Evolutionary conservation across 2,797 vertebrate species (phyloP), one percentile per base, ranked within the genome.

Genomic region (Karalla daura): DNA sequence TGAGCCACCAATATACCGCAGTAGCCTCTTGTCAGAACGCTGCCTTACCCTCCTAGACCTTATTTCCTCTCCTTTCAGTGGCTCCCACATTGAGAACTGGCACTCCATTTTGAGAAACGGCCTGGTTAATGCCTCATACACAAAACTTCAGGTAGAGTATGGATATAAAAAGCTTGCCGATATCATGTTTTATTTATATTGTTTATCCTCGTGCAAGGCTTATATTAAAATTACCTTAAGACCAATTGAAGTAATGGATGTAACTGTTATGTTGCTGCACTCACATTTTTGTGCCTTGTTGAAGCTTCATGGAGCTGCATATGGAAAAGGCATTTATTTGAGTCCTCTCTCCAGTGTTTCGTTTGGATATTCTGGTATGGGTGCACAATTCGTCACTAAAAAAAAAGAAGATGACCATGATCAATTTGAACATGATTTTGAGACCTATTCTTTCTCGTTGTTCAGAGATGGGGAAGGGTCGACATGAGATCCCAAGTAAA

Each of bases 291-390:
- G 7, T 93, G 88, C 95, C 67, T 85, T 74, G 86, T 56, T 82
- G 78, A 94, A 98, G 98, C 94, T 99, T 91, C 96, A 99, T 86
- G 98, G 97, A 93, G 96, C 96, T 92, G 96, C 96, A 69, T 98
- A 97, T 91, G 97, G 97, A 72, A 99, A 97, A 93, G 97, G 97
- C 86, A 98, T 99, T 93, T 99, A 99, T 93, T 88, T 99, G 89
- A 99, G 98, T 92, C 97, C 97, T 69, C 95, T 97, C 89, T 97
- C 97, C 83, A 98, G 95, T 93, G 96, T 98, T 92, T 98, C 96
- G 85, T 99, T 99, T 95, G 98, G 95, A 94, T 99, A 99, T 90
- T 99, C 97, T 91, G 97, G 97, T 98, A 93, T 87, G 91, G 74
- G 58, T 12, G 11, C 11, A 27, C 10, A 40, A 23, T 27, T 33